phyloP scores from a whole-genome alignment of 2,888 invertebrate genomes.

The Diaphora mendica region DNA sequence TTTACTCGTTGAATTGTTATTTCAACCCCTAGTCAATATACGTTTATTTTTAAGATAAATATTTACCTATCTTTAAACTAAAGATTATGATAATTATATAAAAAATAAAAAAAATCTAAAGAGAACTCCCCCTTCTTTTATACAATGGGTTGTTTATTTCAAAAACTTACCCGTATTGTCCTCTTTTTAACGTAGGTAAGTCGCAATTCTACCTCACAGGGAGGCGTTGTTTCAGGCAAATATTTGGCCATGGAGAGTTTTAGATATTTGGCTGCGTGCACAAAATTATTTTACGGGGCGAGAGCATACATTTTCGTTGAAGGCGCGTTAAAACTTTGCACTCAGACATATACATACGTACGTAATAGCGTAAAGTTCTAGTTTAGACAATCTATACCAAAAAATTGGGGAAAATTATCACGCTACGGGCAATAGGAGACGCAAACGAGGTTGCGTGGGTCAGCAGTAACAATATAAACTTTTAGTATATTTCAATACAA shows the following conservation, averaged over 20 bases:
- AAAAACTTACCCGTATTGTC: neutral
- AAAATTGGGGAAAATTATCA: too few relatives aligned
- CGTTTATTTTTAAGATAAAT: too few relatives aligned
- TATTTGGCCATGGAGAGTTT: neutral
- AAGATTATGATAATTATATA: too few relatives aligned
- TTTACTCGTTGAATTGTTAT: too few relatives aligned
- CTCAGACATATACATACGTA: neutral
- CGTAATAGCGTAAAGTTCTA: neutral
- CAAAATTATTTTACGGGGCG: neutral
- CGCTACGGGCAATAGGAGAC: too few relatives aligned
- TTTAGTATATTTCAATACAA: neutral
- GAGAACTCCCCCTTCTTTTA: too few relatives aligned
- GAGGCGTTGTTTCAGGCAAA: neutral
- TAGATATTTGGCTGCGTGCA: neutral
- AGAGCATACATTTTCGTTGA: neutral
- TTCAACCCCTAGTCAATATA: too few relatives aligned
- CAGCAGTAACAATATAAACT: neutral
- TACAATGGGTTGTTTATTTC: neutral
- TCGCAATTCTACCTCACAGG: neutral
- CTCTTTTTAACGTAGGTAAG: neutral
- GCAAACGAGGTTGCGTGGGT: too few relatives aligned
- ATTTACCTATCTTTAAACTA: too few relatives aligned
- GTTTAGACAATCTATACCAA: too few relatives aligned
- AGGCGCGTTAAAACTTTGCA: neutral
- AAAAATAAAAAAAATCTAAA: too few relatives aligned